Evolutionary conservation across 2,888 invertebrate species (phyloP).

Genomic region (Gnatocerus cornutus): DNA sequence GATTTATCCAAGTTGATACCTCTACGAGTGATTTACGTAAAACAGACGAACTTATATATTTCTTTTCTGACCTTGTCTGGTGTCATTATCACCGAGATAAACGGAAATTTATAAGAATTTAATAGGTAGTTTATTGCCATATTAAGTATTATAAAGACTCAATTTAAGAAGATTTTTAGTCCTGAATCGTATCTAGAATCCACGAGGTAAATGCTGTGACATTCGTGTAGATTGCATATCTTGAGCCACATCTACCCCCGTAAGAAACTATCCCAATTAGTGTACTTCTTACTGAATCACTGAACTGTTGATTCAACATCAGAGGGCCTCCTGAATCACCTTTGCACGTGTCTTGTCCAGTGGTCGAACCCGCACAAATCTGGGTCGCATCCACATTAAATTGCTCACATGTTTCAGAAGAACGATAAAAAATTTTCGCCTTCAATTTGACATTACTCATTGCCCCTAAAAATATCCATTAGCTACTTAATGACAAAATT

Average conservation of each 20-base stretch:
- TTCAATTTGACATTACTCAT: slow-evolving; percentile 75
- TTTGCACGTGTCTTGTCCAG: slow-evolving; percentile 79
- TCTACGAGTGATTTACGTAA: too few species aligned
- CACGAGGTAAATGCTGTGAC: slow-evolving; percentile 73
- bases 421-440: slow-evolving; percentile 74
- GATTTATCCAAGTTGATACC: too few species aligned
- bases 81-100: slow-evolving; percentile 5
- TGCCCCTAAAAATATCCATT: slow-evolving; percentile 37
- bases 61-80: neutral
- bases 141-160: too few species aligned
- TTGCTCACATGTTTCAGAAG: slow-evolving; percentile 71
- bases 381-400: slow-evolving; percentile 64
- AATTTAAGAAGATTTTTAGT: neutral
- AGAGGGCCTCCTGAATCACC: slow-evolving; percentile 86
- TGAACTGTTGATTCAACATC: slow-evolving; percentile 70
- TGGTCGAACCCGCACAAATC: slow-evolving; percentile 81
- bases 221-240: slow-evolving; percentile 73
- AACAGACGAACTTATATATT: too few species aligned
- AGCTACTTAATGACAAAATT: too few species aligned
- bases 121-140: too few species aligned
- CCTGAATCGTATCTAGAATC: slow-evolving; percentile 68
- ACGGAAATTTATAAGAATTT: too few species aligned
- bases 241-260: slow-evolving; percentile 71
- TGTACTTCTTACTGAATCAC: neutral
- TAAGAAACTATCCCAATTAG: slow-evolving; percentile 74